phyloP scores from a whole-genome alignment of 2,797 vertebrate genomes.

The Microctenopoma lineatum region DNA sequence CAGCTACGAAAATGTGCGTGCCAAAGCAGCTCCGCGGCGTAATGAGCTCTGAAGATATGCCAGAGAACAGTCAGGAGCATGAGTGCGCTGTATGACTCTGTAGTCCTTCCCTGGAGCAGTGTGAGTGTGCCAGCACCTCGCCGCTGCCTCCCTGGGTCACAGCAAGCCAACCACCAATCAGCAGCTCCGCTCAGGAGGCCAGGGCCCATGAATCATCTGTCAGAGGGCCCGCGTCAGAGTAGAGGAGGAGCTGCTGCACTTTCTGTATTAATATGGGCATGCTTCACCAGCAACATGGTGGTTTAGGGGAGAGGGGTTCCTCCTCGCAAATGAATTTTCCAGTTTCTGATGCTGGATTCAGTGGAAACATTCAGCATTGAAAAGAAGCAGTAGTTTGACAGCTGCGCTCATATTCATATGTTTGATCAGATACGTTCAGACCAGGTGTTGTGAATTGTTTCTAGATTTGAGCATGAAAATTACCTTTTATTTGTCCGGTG shows the following conservation, averaged over 20 bases:
- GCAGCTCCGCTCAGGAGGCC: constrained; percentile 63
- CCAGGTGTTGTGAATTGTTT: neutral
- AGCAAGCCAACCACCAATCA: constrained; percentile 71
- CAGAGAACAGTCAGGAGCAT: constrained; percentile 52
- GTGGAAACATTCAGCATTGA: constrained; percentile 17
- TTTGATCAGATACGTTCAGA: neutral
- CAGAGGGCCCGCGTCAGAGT: constrained; percentile 55
- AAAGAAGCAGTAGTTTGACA: constrained; percentile 8
- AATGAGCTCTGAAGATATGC: constrained; percentile 55
- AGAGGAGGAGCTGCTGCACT: constrained; percentile 65
- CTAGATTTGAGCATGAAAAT: neutral
- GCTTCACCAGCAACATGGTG: constrained; percentile 26
- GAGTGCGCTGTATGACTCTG: constrained; percentile 64
- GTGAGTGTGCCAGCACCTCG: constrained; percentile 73
- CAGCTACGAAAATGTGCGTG: constrained; percentile 20
- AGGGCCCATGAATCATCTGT: constrained; percentile 74
- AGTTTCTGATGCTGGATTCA: constrained; percentile 18
- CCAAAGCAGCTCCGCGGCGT: constrained; percentile 29
- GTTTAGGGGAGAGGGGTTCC: constrained; percentile 30
- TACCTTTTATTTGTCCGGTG: neutral
- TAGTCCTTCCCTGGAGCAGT: constrained; percentile 77
- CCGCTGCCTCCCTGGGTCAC: constrained; percentile 69
- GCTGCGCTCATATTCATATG: neutral
- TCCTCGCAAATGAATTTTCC: constrained; percentile 25
- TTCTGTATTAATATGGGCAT: constrained; percentile 67